Evolutionary conservation across 1,140 invertebrate genomes (phyloP).

Genomic region (Magallana gigas): DNA sequence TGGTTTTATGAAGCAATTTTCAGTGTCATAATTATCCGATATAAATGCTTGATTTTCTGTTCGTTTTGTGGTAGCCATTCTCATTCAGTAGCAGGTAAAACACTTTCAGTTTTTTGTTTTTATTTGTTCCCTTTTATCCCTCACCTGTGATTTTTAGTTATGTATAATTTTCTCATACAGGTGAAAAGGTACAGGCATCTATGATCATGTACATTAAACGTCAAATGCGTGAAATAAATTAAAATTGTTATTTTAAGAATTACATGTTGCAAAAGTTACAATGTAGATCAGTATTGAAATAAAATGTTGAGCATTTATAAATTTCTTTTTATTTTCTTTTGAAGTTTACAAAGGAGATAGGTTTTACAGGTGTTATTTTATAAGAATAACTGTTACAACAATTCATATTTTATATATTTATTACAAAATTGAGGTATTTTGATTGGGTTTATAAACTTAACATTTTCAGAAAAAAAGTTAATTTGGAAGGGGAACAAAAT

Average conservation of each 20-base stretch:
- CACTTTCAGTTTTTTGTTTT: slow-evolving; percentile 24
- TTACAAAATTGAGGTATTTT: too few relatives aligned
- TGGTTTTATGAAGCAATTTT: not conserved
- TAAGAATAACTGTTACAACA: not conserved
- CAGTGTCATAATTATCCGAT: not conserved
- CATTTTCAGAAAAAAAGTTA: too few relatives aligned
- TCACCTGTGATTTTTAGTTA: not conserved
- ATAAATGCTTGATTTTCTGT: slow-evolving; percentile 13
- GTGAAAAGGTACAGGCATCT: not conserved
- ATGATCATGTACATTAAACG: not conserved
- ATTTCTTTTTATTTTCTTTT: slow-evolving; percentile 30
- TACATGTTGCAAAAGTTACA: not conserved
- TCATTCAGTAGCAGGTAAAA: slow-evolving; percentile 14
- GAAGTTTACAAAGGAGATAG: slow-evolving; percentile 31
- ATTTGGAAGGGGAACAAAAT: too few relatives aligned
- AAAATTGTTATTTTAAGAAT: not conserved
- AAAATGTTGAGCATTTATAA: slow-evolving; percentile 6
- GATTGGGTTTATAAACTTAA: too few relatives aligned
- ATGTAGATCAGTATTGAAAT: slow-evolving; percentile 27
- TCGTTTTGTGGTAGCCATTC: slow-evolving; percentile 8
- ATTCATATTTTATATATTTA: too few relatives aligned
- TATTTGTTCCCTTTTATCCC: not conserved
- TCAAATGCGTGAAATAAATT: not conserved
- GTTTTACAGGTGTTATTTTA: slow-evolving; percentile 9
- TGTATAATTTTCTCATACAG: not conserved